These are phyloP conservation scores for Gnatocerus cornutus DNA, from an alignment of 2,888 invertebrate genomes.

Conservation along the genomic window DNA sequence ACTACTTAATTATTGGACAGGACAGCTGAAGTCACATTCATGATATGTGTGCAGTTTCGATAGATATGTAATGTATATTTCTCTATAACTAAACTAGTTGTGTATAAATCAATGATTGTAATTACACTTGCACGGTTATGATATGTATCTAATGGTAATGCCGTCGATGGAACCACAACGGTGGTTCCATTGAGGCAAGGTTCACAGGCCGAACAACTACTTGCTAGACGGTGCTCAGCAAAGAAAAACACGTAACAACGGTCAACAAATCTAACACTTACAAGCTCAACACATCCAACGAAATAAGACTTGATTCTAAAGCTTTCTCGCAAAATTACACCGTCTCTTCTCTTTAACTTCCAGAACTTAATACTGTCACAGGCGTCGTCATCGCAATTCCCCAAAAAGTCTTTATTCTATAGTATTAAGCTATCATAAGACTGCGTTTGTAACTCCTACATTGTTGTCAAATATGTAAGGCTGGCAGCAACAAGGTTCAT, in stretches of 20 bases:
- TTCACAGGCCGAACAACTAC: constrained; percentile 67
- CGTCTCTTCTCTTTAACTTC: constrained; percentile 30
- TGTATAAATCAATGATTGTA: constrained; percentile 43
- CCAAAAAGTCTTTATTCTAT: constrained; percentile 29
- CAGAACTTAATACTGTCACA: constrained; percentile 20
- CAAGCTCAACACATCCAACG: constrained; percentile 41
- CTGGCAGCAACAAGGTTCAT: constrained; percentile 18
- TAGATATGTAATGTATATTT: constrained; percentile 53
- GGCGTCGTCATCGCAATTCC: constrained; percentile 33
- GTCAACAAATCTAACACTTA: constrained; percentile 45
- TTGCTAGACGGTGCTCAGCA: constrained; percentile 64
- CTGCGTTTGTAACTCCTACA: constrained; percentile 38
- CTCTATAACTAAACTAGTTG: constrained; percentile 29
- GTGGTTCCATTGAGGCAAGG: constrained; percentile 12
- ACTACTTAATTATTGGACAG: constrained; percentile 69
- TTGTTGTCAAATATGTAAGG: constrained; percentile 34
- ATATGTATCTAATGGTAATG: constrained; percentile 29
- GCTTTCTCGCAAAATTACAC: constrained; percentile 31
- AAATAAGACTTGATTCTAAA: constrained; percentile 23
- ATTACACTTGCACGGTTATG: constrained; percentile 44
- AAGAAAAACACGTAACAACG: constrained; percentile 46
- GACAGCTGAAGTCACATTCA: constrained; percentile 69
- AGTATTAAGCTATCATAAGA: constrained; percentile 55
- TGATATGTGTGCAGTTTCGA: constrained; percentile 67
- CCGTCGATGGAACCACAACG: constrained; percentile 6